Base-by-base conservation (phyloP, 1,140 invertebrate species). In the Cyclargus thomasi region DNA sequence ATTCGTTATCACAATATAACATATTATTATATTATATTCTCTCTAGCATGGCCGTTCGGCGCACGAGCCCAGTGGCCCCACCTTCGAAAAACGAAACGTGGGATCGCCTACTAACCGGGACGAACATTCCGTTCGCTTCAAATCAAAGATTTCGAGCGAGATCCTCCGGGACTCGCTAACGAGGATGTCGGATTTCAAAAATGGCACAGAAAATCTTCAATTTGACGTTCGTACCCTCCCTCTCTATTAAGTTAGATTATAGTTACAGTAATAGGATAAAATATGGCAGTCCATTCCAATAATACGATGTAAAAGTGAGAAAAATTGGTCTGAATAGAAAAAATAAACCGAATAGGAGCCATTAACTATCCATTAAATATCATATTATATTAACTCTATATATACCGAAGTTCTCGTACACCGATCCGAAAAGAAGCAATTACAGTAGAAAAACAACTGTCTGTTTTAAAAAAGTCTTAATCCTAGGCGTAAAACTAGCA, bases 391-490 rank as follows among this genome's bases (percentile, higher is more conserved):
- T 77, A 76, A 77, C 78, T 73, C 73, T 70, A 74, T 80, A 81
- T 77, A 76, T 76, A 53, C 20, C 76, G 80, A 80, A 70, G 71
- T 78, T 79, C 81, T 79, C 78, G 70, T 89, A 86, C 82, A 86
- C 72, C 78, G 76, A 84, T 85, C 75, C 74, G 79, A 86, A 86
- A 88, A 85, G 81, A 89, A 89, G 86, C 86, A 69, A 75, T 86
- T 88, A 86, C 77, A 83, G 81, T 86, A 87, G 79, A 88, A 90
- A 66, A 66, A 66, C 65, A 59, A 59, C 53, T 80, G 75, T 77
- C 80, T 81, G 80, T 82, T 81, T 87, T 82, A 86, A 86, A 90
- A 90, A 87, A 87, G 82, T 83, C 83, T 90, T 88, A 90, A 59
- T 73, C 69, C 85, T 90, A 90, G 68, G 77, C 82, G 70, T 87